Evolutionary conservation across 30 jellyfish, hydroid and myxozoan genomes (phyloP), one percentile per base, ranked within the genome.

Genomic region (Rhopilema esculentum): DNA sequence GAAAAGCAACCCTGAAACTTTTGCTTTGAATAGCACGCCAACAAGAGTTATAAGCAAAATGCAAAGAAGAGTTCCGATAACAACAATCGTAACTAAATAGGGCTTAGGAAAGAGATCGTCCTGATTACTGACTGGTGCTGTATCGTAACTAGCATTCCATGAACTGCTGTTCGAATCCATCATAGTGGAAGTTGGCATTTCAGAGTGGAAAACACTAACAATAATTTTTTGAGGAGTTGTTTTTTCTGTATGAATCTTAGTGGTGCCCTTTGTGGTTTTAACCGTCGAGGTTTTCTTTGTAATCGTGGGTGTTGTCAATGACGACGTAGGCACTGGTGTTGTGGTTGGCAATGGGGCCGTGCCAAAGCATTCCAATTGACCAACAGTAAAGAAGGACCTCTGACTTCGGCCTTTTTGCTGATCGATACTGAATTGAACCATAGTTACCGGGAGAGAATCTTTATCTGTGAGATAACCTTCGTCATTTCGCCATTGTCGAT

Each of bases 51-150:
- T 89, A 67, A 96, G 84, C 82, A 96, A 85, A 19, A 96, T 63
- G 65, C 99, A 96, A 25, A 96, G 95, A 1, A 96, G 75, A 57
- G 93, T 88, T 15, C 99, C 99, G 26, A 96, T 83, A 19, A 83
- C 95, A 30, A 96, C 97, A 21, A 96, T 91, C 7, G 98, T 91
- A 8, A 96, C 92, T 23, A 96, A 92, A 75, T 97, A 96, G 1
- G 99, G 99, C 65, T 80, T 93, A 17, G 99, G 95, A 57, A 96
- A 91, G 18, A 96, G 33, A 49, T 94, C 92, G 33, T 91, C 99
- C 33, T 89, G 96, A 9, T 71, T 87, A 27, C 83, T 92, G 18
- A 88, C 82, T 6, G 85, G 86, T 1, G 91, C 83, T 12, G 91
- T 84, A 9, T 83, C 91, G 28, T 70, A 77, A 0, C 86, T 22